Percentiles rank a stretch among this genome's conserved stretches.
phyloP scores from a whole-genome alignment of 2,888 invertebrate genomes.

The Scelioninae gen. 2 region DNA sequence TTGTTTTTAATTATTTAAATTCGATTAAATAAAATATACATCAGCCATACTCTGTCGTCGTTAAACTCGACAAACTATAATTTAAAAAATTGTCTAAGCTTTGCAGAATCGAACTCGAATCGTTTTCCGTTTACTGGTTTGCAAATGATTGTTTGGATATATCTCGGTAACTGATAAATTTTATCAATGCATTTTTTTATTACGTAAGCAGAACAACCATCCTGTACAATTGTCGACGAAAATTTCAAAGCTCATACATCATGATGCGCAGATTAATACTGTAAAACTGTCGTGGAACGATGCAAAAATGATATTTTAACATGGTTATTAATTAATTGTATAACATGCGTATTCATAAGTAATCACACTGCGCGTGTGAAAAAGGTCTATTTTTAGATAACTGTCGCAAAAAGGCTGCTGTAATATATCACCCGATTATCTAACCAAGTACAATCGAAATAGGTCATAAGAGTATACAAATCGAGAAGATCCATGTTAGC shows the following conservation, averaged over 20 bases:
- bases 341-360: constrained; percentile 45
- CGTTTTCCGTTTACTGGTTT: constrained; percentile 20
- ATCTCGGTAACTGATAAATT: constrained; percentile 17
- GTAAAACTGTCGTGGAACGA: constrained; percentile 24
- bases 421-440: constrained; percentile 57
- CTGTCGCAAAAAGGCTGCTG: constrained; percentile 57
- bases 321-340: constrained; percentile 50
- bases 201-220: constrained; percentile 6
- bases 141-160: constrained; percentile 9
- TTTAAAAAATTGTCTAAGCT: too few relatives aligned
- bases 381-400: constrained; percentile 60
- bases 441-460: constrained; percentile 60
- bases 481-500: constrained; percentile 34
- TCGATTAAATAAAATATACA: too few relatives aligned
- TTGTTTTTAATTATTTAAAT: too few relatives aligned
- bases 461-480: constrained; percentile 49
- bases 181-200: constrained; percentile 14
- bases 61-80: too few relatives aligned
- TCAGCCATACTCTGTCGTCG: too few relatives aligned
- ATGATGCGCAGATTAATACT: constrained; percentile 5
- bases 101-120: too few relatives aligned
- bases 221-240: constrained; percentile 36
- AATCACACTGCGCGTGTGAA: constrained; percentile 54
- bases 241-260: constrained; percentile 8
- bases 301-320: constrained; percentile 53